phyloP scores from a whole-genome alignment of 2,113 vertebrate species.

The Zosterops lateralis region DNA sequence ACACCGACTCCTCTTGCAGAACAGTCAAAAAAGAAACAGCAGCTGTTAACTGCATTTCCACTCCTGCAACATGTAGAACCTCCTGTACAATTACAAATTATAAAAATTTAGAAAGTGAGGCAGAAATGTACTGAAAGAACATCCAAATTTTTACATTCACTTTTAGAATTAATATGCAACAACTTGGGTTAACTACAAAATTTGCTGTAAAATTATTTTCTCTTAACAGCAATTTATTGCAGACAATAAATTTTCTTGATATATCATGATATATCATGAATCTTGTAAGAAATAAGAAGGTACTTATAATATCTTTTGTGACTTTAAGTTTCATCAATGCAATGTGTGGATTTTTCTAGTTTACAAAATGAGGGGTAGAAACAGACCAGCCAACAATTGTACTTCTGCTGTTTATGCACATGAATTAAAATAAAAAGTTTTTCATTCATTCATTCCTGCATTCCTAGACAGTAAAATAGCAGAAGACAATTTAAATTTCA shows the following conservation, averaged over 20 bases:
- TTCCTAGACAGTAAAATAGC: not conserved
- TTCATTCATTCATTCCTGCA: conserved; percentile 4
- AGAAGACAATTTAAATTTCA: not conserved
- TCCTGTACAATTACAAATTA: conserved; percentile 78
- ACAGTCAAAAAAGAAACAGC: conserved; percentile 90
- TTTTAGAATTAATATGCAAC: not conserved
- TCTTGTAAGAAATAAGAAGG: not conserved
- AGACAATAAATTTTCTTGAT: not conserved
- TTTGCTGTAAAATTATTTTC: not conserved
- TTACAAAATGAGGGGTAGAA: not conserved
- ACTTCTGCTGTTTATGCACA: not conserved
- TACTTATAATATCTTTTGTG: not conserved
- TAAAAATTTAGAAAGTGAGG: not conserved
- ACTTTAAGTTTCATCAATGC: not conserved
- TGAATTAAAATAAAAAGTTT: not conserved
- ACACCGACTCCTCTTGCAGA: conserved; percentile 90
- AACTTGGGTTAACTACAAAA: not conserved
- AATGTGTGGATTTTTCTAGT: not conserved
- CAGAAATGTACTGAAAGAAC: not conserved
- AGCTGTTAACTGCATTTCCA: conserved; percentile 90
- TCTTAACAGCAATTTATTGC: not conserved
- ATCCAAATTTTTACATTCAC: not conserved
- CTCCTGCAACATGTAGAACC: conserved; percentile 83
- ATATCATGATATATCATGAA: not conserved
- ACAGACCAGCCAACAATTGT: not conserved